Conservation (phyloP, 2,113 vertebrate genomes). For the Spilogale gracilis region DNA sequence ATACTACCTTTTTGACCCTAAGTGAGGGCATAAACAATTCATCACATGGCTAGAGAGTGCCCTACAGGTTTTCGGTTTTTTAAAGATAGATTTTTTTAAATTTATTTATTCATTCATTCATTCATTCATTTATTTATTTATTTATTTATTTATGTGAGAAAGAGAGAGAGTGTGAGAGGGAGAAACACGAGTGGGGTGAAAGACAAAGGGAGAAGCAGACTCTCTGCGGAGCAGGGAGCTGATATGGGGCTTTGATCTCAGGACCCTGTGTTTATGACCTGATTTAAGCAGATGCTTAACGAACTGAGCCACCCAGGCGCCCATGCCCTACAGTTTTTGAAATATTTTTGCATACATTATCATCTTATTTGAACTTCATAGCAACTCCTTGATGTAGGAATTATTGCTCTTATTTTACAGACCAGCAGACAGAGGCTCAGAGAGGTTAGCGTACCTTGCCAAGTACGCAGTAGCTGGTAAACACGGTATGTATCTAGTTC, state of each 20-base stretch:
- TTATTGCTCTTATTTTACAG: constrained; percentile 32
- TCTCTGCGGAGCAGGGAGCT: background rate
- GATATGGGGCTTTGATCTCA: background rate
- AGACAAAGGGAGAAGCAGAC: background rate
- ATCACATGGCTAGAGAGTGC: background rate
- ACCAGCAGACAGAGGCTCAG: background rate
- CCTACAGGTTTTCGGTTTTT: background rate
- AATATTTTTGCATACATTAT: background rate
- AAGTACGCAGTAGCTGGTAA: background rate
- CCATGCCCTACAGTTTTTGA: background rate
- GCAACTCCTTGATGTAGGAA: background rate
- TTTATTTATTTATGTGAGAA: background rate
- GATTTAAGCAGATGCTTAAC: background rate
- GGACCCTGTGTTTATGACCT: background rate
- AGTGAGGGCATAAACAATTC: constrained; percentile 25
- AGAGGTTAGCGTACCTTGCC: background rate
- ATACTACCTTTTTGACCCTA: background rate
- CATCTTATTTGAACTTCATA: constrained; percentile 1
- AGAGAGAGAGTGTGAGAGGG: background rate
- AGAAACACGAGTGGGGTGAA: background rate
- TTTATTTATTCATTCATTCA: too few relatives aligned
- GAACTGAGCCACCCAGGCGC: background rate
- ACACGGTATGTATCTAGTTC: background rate
- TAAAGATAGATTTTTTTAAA: too few relatives aligned
- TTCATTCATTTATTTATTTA: too few relatives aligned